Base-by-base conservation (phyloP, 2,888 invertebrate genomes). In the Cheilosia vernalis region DNA sequence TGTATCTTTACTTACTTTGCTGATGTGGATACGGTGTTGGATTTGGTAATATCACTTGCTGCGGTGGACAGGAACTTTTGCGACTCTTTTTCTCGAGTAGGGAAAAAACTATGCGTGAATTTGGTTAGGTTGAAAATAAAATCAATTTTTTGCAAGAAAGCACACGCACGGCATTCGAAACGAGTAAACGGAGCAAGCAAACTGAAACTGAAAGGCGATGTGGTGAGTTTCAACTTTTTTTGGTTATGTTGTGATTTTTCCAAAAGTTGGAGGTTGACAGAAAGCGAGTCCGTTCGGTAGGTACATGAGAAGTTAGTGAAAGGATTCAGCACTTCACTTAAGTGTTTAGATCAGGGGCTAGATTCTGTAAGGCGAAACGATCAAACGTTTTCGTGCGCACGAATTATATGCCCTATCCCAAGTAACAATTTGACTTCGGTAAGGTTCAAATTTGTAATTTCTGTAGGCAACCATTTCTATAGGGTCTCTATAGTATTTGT, bases 101-200 rank as follows among this genome's bases (percentile, higher is more conserved):
- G 55, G 24, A 49, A 53, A 51, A 58, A 56, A 53, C 67, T 53
- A 13, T 17, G 24, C 53, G 37, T n/a, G 49, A 69, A 61, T 53
- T 84, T 84, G 84, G 84, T 84, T 84, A 84, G 74, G 84, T 84
- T 84, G 84, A 84, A 74, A 70, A 60, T 64, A 69, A 69, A 84
- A 84, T 84, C 84, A 84, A 84, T 76, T 74, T 37, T 58, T 56
- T 42, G 51, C 70, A 19, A 74, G 61, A 69, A 72, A 47, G 64
- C 70, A 44, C 84, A 78, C 84, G 49, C 84, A 70, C 72, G 51
- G 21, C 64, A 60, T 44, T 60, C 60, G 33, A 64, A 42, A 55
- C 69, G 80, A 76, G 60, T 58, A 84, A 84, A 80, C 80, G 60
- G 74, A 84, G 74, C 40, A 58, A 84, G 74, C 40, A 58, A 80